These are phyloP conservation scores for Brachymystax lenok DNA, from an alignment of 2,797 vertebrate species.

Conservation along the genomic window DNA sequence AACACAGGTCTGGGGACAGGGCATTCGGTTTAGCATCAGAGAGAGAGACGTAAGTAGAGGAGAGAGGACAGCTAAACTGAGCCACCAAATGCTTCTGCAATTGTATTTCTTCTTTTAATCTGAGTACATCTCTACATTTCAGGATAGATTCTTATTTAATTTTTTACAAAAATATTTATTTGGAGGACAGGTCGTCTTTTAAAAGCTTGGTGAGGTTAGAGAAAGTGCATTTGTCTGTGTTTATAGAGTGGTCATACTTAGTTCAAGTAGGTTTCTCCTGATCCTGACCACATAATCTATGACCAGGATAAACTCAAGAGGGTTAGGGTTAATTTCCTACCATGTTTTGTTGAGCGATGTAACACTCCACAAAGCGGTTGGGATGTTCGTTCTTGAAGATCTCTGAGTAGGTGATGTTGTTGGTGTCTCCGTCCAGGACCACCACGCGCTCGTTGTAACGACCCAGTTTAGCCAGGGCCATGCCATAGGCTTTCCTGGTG, in stretches of 20 bases:
- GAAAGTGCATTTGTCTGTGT: too few species aligned
- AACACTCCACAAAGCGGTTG: slow-evolving; percentile 91
- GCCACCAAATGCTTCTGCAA: not conserved
- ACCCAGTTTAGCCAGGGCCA: slow-evolving; percentile 89
- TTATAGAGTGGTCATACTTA: not conserved
- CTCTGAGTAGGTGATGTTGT: slow-evolving; percentile 93
- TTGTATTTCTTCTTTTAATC: not conserved
- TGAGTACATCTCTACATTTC: not conserved
- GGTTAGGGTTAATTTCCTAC: slow-evolving; percentile 58
- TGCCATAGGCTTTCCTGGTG: slow-evolving; percentile 91
- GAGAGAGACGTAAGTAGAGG: not conserved
- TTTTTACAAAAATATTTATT: not conserved
- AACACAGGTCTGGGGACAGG: too few species aligned
- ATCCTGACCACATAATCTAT: too few species aligned
- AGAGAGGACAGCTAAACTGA: not conserved
- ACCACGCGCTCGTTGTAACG: slow-evolving; percentile 87
- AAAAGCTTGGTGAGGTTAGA: not conserved
- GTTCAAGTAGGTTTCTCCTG: too few species aligned
- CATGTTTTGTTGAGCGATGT: slow-evolving; percentile 97
- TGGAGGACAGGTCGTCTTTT: not conserved
- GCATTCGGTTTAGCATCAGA: not conserved
- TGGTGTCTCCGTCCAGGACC: slow-evolving; percentile 92
- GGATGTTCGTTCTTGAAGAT: slow-evolving; percentile 94
- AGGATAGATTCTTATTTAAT: not conserved
- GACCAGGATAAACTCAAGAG: too few species aligned